Evolutionary conservation across 2,113 vertebrate species (phyloP).

Genomic region (Festucalex cinctus): DNA sequence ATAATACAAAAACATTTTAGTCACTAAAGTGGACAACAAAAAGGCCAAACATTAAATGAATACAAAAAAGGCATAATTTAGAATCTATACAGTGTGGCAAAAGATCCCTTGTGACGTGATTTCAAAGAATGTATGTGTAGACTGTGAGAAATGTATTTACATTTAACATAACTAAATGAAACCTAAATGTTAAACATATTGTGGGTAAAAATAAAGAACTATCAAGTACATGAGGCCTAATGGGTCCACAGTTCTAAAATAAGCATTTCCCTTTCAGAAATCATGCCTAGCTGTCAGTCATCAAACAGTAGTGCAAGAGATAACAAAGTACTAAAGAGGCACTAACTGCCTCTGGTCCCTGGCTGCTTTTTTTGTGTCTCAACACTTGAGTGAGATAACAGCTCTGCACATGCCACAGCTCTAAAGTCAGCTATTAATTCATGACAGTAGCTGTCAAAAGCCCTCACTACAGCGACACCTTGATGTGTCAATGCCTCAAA

Average conservation of each 20-base stretch:
- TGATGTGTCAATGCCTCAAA: slow-evolving; percentile 15
- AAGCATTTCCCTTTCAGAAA: slow-evolving; percentile 8
- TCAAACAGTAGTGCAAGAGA: neutral
- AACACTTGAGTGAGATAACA: slow-evolving; percentile 21
- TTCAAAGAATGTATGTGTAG: too few species aligned
- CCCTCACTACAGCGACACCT: slow-evolving; percentile 18
- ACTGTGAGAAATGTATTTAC: too few species aligned
- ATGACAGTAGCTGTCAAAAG: slow-evolving; percentile 32
- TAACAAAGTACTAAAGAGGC: slow-evolving; percentile 9
- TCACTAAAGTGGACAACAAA: too few species aligned
- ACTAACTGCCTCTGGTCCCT: slow-evolving; percentile 7
- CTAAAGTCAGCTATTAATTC: slow-evolving; percentile 33
- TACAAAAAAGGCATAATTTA: too few species aligned
- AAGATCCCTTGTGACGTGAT: too few species aligned
- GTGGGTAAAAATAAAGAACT: slow-evolving; percentile 4
- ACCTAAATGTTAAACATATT: neutral
- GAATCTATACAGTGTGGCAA: too few species aligned
- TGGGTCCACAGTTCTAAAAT: slow-evolving; percentile 19
- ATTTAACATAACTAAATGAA: too few species aligned
- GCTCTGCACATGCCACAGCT: slow-evolving; percentile 23
- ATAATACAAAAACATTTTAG: too few species aligned
- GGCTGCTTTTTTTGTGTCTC: slow-evolving; percentile 18
- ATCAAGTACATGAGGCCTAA: slow-evolving; percentile 17
- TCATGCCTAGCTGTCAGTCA: slow-evolving; percentile 11
- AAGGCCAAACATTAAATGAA: too few species aligned